Conservation (phyloP, 2,888 invertebrate species). For the Gastrophysa polygoni region DNA sequence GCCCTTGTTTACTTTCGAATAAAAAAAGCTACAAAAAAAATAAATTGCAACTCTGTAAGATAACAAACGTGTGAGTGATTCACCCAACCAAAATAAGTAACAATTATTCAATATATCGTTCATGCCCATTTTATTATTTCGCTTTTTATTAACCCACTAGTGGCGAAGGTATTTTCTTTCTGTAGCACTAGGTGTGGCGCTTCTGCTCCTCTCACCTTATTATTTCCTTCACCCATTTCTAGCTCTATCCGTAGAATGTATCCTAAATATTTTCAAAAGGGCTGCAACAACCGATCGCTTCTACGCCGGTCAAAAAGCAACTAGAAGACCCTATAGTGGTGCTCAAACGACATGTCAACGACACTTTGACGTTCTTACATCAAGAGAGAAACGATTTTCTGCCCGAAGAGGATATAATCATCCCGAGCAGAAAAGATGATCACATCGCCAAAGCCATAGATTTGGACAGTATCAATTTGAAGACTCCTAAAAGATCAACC, state of each 20-base stretch:
- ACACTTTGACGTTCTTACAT: conserved; percentile 56
- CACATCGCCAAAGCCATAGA: conserved; percentile 54
- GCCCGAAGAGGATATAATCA: conserved; percentile 55
- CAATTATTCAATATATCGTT: conserved; percentile 18
- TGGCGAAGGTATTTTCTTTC: conserved; percentile 26
- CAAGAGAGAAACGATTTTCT: conserved; percentile 58
- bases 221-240: conserved; percentile 37
- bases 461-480: conserved; percentile 48
- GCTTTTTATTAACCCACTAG: conserved; percentile 27
- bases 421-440: conserved; percentile 56
- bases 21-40: too few relatives aligned
- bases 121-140: conserved; percentile 55
- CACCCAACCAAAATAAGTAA: neutral
- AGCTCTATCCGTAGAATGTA: conserved; percentile 41
- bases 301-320: conserved; percentile 42
- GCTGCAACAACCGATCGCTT: conserved; percentile 41
- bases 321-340: conserved; percentile 45
- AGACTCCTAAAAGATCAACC: conserved; percentile 40
- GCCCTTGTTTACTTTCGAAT: too few relatives aligned
- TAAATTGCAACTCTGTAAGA: too few relatives aligned
- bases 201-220: conserved; percentile 31
- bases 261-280: conserved; percentile 46
- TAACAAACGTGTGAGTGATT: conserved; percentile 1
- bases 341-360: conserved; percentile 54
- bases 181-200: conserved; percentile 32